Conservation (phyloP, 2,797 vertebrate genomes). For the Enteromius mattozi region DNA sequence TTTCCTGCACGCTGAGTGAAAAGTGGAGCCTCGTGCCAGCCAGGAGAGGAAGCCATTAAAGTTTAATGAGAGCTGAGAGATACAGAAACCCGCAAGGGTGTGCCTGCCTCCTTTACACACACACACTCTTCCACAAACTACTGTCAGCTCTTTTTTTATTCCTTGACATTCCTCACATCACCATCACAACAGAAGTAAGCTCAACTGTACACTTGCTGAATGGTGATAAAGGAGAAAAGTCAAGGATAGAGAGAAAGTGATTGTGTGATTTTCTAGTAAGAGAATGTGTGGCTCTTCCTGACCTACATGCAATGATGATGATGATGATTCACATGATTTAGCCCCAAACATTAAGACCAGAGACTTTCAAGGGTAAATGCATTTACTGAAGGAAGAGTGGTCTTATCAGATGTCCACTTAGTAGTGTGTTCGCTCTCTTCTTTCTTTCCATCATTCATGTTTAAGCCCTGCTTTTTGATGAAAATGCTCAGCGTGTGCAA, state of each 20-base stretch:
- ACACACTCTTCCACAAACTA: slow-evolving; percentile 43
- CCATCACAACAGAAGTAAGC: slow-evolving; percentile 32
- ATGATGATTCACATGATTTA: slow-evolving; percentile 25
- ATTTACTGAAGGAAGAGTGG: slow-evolving; percentile 19
- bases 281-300: not conserved
- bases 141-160: slow-evolving; percentile 65
- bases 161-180: slow-evolving; percentile 27
- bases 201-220: slow-evolving; percentile 14
- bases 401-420: slow-evolving; percentile 40
- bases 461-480: not conserved
- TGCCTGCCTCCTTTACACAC: slow-evolving; percentile 69
- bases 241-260: not conserved
- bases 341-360: slow-evolving; percentile 17
- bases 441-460: not conserved
- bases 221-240: slow-evolving; percentile 10
- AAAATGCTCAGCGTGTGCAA: not conserved
- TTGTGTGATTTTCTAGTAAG: slow-evolving; percentile 8
- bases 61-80: slow-evolving; percentile 87
- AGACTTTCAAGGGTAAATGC: slow-evolving; percentile 25
- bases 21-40: slow-evolving; percentile 77
- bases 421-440: slow-evolving; percentile 30
- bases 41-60: slow-evolving; percentile 88
- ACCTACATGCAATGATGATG: slow-evolving; percentile 28
- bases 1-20: slow-evolving; percentile 71
- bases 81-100: slow-evolving; percentile 86